These are phyloP conservation scores for Drosophila quinaria DNA, from an alignment of 2,888 invertebrate genomes.

Conservation along the genomic window DNA sequence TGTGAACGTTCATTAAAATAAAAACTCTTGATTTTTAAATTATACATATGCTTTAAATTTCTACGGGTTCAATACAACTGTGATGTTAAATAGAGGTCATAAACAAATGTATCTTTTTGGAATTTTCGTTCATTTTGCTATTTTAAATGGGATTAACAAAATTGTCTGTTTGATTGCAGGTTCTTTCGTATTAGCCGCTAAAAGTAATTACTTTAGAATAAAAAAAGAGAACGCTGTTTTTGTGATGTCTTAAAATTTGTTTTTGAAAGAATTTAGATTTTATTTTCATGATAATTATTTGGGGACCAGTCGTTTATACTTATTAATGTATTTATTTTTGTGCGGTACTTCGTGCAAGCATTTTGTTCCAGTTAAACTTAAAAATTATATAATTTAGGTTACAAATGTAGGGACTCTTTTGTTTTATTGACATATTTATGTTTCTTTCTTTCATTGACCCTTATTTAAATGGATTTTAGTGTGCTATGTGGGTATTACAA, in stretches of 20 bases:
- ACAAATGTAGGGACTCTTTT: conserved; percentile 27
- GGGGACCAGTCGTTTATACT: conserved; percentile 26
- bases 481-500: neutral
- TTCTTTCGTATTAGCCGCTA: conserved; percentile 14
- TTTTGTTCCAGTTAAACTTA: conserved; percentile 22
- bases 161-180: conserved; percentile 28
- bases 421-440: conserved; percentile 28
- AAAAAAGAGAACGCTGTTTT: neutral
- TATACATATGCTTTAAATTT: conserved; percentile 21
- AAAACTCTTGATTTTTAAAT: conserved; percentile 7
- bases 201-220: conserved; percentile 15
- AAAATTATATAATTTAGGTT: conserved; percentile 8
- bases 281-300: conserved; percentile 30
- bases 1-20: conserved; percentile 5
- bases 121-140: neutral
- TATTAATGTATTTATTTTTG: conserved; percentile 29
- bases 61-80: conserved; percentile 21
- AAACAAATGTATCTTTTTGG: neutral
- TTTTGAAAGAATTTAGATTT: conserved; percentile 21
- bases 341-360: conserved; percentile 16
- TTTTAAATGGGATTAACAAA: conserved; percentile 18
- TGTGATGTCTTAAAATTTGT: conserved; percentile 15
- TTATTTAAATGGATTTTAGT: conserved; percentile 25
- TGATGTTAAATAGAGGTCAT: conserved; percentile 19
- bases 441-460: conserved; percentile 27